Base-by-base conservation (phyloP, 2,888 invertebrate species). In the Branchipolynoe longqiensis region DNA sequence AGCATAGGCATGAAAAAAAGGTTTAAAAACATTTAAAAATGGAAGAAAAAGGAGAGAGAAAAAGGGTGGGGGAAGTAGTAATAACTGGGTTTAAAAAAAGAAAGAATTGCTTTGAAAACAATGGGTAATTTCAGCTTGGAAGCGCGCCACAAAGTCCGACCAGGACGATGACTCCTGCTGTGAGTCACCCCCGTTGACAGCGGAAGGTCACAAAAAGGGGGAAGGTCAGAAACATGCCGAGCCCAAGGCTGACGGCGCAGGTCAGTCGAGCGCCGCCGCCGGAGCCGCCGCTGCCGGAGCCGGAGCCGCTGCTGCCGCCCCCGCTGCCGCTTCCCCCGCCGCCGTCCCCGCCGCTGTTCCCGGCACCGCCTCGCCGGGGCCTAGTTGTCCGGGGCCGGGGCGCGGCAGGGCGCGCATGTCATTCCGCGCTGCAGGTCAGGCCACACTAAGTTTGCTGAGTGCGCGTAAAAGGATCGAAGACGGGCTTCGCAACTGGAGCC, bases 401-500 rank as follows among this genome's bases (percentile, higher is more conserved):
- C 81, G 94, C 94, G 28, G 93, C 92, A 36, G 85, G 31, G 58
- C 84, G 6, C 90, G 91, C 69, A 92, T 94, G 91, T 92, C 92
- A 22, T 93, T 93, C 85, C 92, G 92, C 86, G 93, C 93, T 4
- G 93, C 94, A 54, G 92, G 94, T 86, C 94, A 94, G 87, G 93
- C 94, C 12, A 93, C 94, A 18, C 89, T 94, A 87, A 94, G 92
- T 82, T 92, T 94, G 85, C 90, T 93, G 41, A 92, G 92, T 87
- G 93, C 93, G 25, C 96, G 97, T 91, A 96, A 97, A 89, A 95
- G 97, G 90, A 97, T 98, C 91, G 98, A 98, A 94, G 97, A 98
- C 91, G 96, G 98, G 90, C 95, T 98, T 85, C 97, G 93, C 87
- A 93, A 92, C 87, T 91, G 94, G 54, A 93, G 92, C 54, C 98